Evolutionary conservation across 2,888 invertebrate genomes (phyloP).

Genomic region (Hetaerina titia): DNA sequence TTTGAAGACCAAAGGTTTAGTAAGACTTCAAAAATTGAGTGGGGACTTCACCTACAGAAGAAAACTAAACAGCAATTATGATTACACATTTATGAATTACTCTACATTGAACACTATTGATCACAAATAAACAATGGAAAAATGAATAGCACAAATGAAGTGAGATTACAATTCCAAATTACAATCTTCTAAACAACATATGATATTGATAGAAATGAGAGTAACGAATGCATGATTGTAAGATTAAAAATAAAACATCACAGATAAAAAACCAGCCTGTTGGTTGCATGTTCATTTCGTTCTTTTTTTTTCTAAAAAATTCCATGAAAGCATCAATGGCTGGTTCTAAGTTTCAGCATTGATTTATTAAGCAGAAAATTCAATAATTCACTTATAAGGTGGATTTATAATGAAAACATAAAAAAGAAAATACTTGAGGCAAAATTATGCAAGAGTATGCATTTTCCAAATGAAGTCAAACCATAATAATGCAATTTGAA

Average conservation of each 20-base stretch:
- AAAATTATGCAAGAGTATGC: background rate
- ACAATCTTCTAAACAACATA: background rate
- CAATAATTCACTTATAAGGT: background rate
- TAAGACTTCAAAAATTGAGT: background rate
- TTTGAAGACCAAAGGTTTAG: background rate
- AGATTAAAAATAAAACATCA: constrained; percentile 13
- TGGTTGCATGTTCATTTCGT: background rate
- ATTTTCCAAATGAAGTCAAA: background rate
- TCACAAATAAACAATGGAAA: background rate
- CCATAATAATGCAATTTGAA: background rate
- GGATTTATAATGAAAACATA: background rate
- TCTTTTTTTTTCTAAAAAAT: background rate
- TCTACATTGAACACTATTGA: background rate
- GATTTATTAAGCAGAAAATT: background rate
- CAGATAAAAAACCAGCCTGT: constrained; percentile 32
- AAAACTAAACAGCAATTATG: background rate
- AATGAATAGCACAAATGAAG: background rate
- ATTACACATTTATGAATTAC: background rate
- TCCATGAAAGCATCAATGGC: background rate
- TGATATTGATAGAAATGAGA: background rate
- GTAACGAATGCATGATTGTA: background rate
- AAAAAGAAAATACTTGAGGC: background rate
- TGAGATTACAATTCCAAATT: background rate
- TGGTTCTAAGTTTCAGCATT: background rate
- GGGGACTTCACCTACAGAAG: background rate